Evolutionary conservation across 2,113 vertebrate genomes (phyloP).

Genomic region (Crotalus helleri): DNA sequence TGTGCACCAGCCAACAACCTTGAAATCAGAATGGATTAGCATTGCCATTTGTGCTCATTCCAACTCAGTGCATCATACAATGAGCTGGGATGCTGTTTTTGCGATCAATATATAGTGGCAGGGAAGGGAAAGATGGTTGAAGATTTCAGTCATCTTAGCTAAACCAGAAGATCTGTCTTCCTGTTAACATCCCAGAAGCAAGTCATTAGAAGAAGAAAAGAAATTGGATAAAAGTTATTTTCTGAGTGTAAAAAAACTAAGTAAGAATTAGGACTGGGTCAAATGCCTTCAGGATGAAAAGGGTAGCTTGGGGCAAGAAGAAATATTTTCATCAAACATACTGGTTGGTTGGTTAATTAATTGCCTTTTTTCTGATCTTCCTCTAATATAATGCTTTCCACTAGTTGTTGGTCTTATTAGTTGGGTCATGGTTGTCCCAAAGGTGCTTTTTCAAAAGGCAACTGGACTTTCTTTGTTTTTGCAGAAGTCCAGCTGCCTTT

Average conservation of each 20-base stretch:
- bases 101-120: constrained; percentile 42
- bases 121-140: constrained; percentile 37
- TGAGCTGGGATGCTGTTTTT: constrained; percentile 38
- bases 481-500: too few relatives aligned
- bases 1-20: constrained; percentile 27
- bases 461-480: neutral
- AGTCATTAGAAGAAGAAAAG: constrained; percentile 21
- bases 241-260: neutral
- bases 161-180: constrained; percentile 19
- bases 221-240: constrained; percentile 8
- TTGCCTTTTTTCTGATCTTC: neutral
- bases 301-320: neutral
- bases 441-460: neutral
- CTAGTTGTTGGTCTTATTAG: neutral
- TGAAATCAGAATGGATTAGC: constrained; percentile 27
- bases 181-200: constrained; percentile 17
- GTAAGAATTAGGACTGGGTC: neutral
- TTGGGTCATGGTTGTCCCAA: neutral
- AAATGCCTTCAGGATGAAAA: neutral
- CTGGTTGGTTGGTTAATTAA: neutral
- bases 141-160: constrained; percentile 25
- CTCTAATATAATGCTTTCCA: neutral
- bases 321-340: neutral
- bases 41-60: constrained; percentile 32
- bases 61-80: constrained; percentile 17